A percentile compares a stretch with the other conserved stretches of the same genome.
These are phyloP conservation scores for Macrochelys suwanniensis DNA, from an alignment of 2,797 vertebrate species.

Conservation along the genomic window DNA sequence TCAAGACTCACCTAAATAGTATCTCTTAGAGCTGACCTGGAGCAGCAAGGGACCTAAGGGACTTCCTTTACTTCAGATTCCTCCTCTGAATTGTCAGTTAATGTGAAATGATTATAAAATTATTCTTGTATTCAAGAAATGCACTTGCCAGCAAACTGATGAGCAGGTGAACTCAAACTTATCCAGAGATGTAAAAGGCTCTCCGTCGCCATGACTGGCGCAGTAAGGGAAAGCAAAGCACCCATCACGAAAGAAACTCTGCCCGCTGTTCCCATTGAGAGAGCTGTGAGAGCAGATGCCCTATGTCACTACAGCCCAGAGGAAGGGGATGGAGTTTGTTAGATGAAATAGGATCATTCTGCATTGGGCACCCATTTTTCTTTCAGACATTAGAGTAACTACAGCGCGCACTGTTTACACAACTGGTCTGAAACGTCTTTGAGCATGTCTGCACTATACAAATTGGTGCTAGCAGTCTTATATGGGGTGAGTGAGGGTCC, in stretches of 20 bases:
- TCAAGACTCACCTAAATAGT: neutral
- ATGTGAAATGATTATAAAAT: neutral
- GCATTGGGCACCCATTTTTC: neutral
- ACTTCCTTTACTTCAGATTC: conserved; percentile 14
- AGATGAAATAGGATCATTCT: neutral
- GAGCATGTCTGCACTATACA: neutral
- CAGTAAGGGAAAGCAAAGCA: neutral
- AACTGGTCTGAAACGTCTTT: neutral
- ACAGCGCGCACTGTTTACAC: neutral
- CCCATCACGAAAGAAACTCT: neutral
- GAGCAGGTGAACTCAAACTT: neutral
- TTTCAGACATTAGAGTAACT: neutral
- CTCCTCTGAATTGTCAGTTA: neutral
- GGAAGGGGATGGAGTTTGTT: neutral
- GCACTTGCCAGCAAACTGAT: neutral
- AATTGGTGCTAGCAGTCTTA: neutral
- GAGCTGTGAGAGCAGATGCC: neutral
- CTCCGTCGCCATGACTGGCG: rapidly evolving
- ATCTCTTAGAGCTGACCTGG: neutral
- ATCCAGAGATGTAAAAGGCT: neutral
- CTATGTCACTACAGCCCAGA: neutral
- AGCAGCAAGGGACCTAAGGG: neutral
- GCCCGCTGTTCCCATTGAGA: neutral
- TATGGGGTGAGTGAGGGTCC: neutral
- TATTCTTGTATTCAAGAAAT: rapidly evolving